Base-by-base conservation (phyloP, 2,113 vertebrate species). In the Fulmarus glacialis region DNA sequence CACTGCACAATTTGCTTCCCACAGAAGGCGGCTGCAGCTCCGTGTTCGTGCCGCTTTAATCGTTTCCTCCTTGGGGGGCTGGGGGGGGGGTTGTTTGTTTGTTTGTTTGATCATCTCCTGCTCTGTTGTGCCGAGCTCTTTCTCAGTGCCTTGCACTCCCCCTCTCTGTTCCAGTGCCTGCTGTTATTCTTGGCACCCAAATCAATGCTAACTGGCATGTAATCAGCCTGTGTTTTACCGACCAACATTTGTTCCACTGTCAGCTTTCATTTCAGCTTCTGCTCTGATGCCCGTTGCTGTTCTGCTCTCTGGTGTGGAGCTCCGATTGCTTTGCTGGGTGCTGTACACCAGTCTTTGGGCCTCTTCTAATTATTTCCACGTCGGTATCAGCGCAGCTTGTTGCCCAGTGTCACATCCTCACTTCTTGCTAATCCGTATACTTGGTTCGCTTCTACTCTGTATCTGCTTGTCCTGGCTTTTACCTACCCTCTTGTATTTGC, bases 201-300 rank as follows among this genome's bases (percentile, higher is more conserved):
- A 91, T 95, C 45, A 14, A 80, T 70, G 79, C 70, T 95, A 96
- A 63, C 92, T 82, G 92, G 86, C 83, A 16, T 77, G 71, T 78
- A 78, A 75, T 96, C 96, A 96, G 93, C 91, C 80, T 72, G 73
- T 82, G 63, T 94, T 95, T 95, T 85, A 88, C 75, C 22, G 8
- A 89, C 87, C 50, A 55, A 40, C 34, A 82, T 92, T 95, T 87
- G 77, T 90, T 90, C 90, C 55, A 29, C 67, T 82, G 94, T 97
- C 97, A 97, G 91, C 90, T 97, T 96, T 68, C 81, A 84, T 96
- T 90, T 94, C 83, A 20, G 82, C 58, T 83, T 80, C 85, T 95
- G 64, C 71, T 96, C 78, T 53, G n/a, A 94, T 83, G 94, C 90
- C 93, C 84, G 91, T 58, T 75, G 12, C 47, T 52, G 62, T 40